These are phyloP conservation scores for Galaxea fascicularis DNA, from an alignment of 92 coral and sea anemone genomes.

Conservation along the genomic window DNA sequence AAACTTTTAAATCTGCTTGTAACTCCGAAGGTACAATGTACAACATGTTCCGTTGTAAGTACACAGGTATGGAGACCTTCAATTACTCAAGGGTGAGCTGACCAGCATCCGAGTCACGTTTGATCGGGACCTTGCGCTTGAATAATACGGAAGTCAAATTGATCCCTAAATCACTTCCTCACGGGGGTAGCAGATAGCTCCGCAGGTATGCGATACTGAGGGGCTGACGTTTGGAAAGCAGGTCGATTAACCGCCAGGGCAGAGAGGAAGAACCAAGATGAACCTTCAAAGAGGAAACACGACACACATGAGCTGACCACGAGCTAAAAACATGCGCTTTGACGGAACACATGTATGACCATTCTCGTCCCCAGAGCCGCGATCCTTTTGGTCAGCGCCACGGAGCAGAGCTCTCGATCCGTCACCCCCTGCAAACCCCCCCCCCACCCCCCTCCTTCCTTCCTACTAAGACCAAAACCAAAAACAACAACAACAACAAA, in stretches of 20 bases:
- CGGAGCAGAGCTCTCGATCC: too few relatives aligned
- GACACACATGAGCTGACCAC: background rate
- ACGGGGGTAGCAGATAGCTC: conserved; percentile 79
- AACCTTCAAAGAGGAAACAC: conserved; percentile 60
- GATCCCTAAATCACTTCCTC: background rate
- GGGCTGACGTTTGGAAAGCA: conserved; percentile 97
- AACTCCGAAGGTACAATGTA: background rate
- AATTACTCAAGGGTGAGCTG: conserved; percentile 26
- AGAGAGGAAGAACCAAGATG: conserved; percentile 90
- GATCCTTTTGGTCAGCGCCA: too few relatives aligned
- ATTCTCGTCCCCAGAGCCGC: too few relatives aligned
- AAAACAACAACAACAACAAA: too few relatives aligned
- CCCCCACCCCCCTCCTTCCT: too few relatives aligned
- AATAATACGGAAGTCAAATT: background rate
- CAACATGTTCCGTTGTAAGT: too few relatives aligned
- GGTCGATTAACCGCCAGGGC: conserved; percentile 88
- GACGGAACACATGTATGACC: too few relatives aligned
- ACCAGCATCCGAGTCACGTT: conserved; percentile 57
- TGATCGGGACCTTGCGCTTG: background rate
- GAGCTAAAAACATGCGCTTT: too few relatives aligned
- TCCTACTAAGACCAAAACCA: too few relatives aligned
- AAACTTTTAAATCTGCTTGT: background rate
- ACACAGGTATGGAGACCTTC: background rate
- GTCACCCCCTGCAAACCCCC: too few relatives aligned
- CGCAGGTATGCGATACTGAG: conserved; percentile 93